Evolutionary conservation across 2,888 invertebrate genomes (phyloP), one percentile per base, ranked within the genome.

Genomic region (Drosophila austrosaltans): DNA sequence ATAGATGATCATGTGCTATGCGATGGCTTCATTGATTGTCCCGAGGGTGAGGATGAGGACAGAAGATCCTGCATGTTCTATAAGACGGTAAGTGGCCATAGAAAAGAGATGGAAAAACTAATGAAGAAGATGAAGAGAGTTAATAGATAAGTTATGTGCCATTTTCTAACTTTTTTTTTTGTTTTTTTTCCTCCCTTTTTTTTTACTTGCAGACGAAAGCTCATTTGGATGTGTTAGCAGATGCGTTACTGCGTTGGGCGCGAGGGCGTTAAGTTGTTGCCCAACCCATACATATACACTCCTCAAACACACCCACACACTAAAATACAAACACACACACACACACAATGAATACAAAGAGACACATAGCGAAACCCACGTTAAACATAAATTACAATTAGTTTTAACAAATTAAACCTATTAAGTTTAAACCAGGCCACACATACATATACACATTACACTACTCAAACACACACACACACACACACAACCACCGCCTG

Each of bases 1-100:
- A 98, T 98, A 94, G 98, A 98, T 93, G 98, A 98, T 93, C 98
- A 98, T 93, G 97, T 97, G 83, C 94, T 98, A 66, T 98, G 98
- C 93, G 98, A 98, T 93, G 98, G 98, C 78, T 98, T 97, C 93
- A 96, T 97, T 92, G 98, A 98, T 94, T 98, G 98, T 93, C 98
- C 98, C 72, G 95, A 95, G 84, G 97, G 96, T 72, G 98, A 98
- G 93, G 98, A 98, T 92, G 98, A 98, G 92, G 97, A 98, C 91
- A 94, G 97, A 90, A 96, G 97, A 93, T 96, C 97, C 89, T 98
- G 98, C 94, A 97, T 98, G 97, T 98, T 98, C 94, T 98, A 97
- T 93, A 98, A 98, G 95, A 98, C 98, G 95, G 98, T 98, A 93
- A 94, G 95, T 93, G 40, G 2, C 12, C 3, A 12, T 5, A 2